These are phyloP conservation scores for Bellardia pandia DNA, from an alignment of 2,888 invertebrate species.

Conservation along the genomic window DNA sequence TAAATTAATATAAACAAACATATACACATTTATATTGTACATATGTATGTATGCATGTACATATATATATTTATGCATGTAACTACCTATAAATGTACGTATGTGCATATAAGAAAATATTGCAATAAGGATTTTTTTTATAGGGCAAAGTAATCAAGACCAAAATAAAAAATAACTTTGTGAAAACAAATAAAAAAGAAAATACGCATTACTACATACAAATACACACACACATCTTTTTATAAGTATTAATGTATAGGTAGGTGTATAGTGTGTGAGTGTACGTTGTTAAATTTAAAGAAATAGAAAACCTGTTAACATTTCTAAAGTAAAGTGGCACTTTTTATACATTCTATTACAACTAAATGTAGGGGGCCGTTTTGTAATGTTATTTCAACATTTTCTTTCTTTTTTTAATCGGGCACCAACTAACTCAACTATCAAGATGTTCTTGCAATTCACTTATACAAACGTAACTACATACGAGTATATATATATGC, in stretches of 20 bases:
- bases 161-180: constrained; percentile 18
- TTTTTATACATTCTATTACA: constrained; percentile 19
- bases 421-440: constrained; percentile 8
- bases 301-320: constrained; percentile 63
- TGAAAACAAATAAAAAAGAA: constrained; percentile 32
- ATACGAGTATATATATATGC: background rate
- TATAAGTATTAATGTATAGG: background rate
- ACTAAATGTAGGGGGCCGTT: background rate
- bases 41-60: background rate
- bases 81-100: no score
- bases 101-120: background rate
- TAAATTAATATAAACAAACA: constrained; percentile 50
- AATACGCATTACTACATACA: constrained; percentile 35
- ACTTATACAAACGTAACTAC: background rate
- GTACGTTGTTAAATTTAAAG: constrained; percentile 44
- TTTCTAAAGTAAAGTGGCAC: constrained; percentile 56
- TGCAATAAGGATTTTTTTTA: constrained; percentile 47
- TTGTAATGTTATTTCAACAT: constrained; percentile 12
- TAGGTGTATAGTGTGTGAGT: background rate
- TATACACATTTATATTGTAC: background rate
- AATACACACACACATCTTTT: background rate
- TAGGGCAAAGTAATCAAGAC: constrained; percentile 58
- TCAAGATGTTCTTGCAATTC: constrained; percentile 35
- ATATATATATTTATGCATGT: background rate
- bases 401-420: background rate